A percentile compares a stretch with the other conserved stretches of the same genome.
Evolutionary conservation across 2,888 invertebrate species (phyloP).

Genomic region (Nomada ruficornis): DNA sequence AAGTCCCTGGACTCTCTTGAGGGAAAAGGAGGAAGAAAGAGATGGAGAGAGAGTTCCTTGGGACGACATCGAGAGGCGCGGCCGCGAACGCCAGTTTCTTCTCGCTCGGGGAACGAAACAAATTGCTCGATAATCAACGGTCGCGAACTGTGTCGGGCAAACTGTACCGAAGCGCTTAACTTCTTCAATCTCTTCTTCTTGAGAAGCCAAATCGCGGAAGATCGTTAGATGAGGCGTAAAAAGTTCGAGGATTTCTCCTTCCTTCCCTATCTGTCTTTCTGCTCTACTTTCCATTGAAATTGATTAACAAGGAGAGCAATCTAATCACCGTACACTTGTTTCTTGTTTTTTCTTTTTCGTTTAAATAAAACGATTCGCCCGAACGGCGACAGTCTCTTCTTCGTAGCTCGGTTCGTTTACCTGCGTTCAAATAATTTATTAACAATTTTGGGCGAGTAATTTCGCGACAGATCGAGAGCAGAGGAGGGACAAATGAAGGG

Average conservation of each 20-base stretch:
- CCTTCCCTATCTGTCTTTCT: not conserved
- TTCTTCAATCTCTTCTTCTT: not conserved
- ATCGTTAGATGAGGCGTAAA: not conserved
- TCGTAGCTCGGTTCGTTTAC: not conserved
- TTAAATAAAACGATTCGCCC: not conserved
- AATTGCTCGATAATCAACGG: constrained; percentile 51
- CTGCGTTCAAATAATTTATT: constrained; percentile 29
- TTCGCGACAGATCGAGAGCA: not conserved
- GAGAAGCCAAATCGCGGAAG: not conserved
- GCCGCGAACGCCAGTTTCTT: constrained; percentile 21
- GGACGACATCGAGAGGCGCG: constrained; percentile 15
- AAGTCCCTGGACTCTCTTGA: constrained; percentile 11
- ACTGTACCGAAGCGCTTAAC: constrained; percentile 5
- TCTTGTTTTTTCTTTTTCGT: too few species aligned
- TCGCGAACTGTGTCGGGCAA: constrained; percentile 6
- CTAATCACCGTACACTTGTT: too few species aligned
- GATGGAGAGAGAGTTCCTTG: constrained; percentile 3
- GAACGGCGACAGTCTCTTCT: not conserved
- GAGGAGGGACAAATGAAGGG: not conserved
- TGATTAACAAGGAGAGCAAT: too few species aligned
- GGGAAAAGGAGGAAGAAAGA: too few species aligned
- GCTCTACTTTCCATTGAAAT: not conserved
- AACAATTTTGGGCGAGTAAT: constrained; percentile 32
- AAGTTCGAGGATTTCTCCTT: not conserved
- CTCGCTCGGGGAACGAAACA: constrained; percentile 34